Conservation (phyloP, 2,797 vertebrate species). For the Galaxias olidus region DNA sequence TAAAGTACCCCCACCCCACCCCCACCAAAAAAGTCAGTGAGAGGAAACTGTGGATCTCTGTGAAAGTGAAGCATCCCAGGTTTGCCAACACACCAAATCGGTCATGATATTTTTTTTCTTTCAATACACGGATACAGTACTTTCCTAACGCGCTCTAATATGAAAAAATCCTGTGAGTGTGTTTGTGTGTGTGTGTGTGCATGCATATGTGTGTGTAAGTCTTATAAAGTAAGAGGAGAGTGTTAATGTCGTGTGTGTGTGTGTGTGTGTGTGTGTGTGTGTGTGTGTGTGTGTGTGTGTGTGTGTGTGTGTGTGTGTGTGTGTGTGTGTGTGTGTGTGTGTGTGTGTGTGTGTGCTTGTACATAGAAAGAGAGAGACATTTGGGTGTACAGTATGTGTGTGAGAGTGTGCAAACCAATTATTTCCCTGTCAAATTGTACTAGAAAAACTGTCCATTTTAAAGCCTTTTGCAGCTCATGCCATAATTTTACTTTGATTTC, state of each 20-base stretch:
- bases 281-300: constrained; percentile 9
- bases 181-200: constrained; percentile 5
- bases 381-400: background rate
- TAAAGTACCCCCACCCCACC: background rate
- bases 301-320: background rate
- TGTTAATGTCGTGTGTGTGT: constrained; percentile 9
- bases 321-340: constrained; percentile 1
- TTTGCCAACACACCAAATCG: too few relatives aligned
- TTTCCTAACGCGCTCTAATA: background rate
- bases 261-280: constrained; percentile 7
- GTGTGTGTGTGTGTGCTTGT: background rate
- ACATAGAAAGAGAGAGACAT: background rate
- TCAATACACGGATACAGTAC: too few relatives aligned
- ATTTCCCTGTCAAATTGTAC: background rate
- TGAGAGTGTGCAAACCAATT: background rate
- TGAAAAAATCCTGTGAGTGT: background rate
- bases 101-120: too few relatives aligned
- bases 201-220: background rate
- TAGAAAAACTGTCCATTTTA: too few relatives aligned
- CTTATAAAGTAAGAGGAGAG: background rate
- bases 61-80: too few relatives aligned
- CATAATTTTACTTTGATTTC: constrained; percentile 28
- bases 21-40: too few relatives aligned
- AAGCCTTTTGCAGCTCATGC: too few relatives aligned
- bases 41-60: too few relatives aligned